Conservation (phyloP, 2,797 vertebrate genomes). For the Mergus octosetaceus region DNA sequence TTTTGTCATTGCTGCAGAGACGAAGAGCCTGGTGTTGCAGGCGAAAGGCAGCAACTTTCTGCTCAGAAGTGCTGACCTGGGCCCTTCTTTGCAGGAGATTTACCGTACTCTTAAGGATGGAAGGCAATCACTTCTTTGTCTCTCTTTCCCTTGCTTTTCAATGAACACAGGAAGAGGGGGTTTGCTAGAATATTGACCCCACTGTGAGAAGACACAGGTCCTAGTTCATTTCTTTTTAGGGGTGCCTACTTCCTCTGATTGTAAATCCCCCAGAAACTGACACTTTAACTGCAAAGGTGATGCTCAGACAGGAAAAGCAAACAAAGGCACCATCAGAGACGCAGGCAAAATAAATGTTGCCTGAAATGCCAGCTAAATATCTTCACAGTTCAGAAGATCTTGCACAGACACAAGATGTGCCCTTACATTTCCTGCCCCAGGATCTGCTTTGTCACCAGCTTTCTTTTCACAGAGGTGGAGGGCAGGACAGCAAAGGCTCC, state of each 20-base stretch:
- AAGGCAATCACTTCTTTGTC: background rate
- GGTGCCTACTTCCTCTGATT: background rate
- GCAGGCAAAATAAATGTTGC: background rate
- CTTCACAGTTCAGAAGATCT: slow-evolving; percentile 16
- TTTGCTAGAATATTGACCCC: background rate
- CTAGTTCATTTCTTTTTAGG: background rate
- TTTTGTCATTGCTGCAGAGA: background rate
- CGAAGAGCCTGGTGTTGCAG: background rate
- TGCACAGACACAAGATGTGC: background rate
- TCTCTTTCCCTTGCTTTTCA: background rate
- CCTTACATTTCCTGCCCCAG: background rate
- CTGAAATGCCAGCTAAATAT: slow-evolving; percentile 17
- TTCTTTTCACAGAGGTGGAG: background rate
- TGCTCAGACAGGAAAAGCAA: background rate
- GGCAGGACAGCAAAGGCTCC: background rate
- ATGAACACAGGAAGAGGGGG: background rate
- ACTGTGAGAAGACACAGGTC: background rate
- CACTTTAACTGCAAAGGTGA: background rate
- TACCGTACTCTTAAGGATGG: background rate
- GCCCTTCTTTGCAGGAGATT: background rate
- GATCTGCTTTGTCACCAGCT: background rate
- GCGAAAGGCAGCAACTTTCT: background rate
- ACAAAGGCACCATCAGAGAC: background rate
- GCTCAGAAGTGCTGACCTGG: slow-evolving; percentile 6
- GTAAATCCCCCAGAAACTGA: background rate